Evolutionary conservation across 2,888 invertebrate genomes (phyloP), one percentile per base, ranked within the genome.

Genomic region (Zaprionus obscuricornis): DNA sequence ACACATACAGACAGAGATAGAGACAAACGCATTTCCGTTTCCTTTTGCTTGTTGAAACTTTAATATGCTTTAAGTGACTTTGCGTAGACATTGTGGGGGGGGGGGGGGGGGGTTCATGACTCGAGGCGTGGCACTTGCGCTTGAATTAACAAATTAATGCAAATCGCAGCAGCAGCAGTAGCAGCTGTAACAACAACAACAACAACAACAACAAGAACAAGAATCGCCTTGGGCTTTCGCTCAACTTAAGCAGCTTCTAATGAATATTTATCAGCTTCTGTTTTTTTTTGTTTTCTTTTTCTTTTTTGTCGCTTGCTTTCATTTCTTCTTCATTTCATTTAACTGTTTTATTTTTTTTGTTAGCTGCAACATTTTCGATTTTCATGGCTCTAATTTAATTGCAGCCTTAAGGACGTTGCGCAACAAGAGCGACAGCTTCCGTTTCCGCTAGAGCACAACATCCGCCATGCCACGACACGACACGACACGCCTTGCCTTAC

Each of bases 81-180:
- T 22, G 13, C 47, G 47, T 54, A 13, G 6, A 24, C 22, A 8
- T 7, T n/a, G 13, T n/a, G n/a, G n/a, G n/a, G n/a, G 17, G 20
- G 34, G 6, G 5, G 27, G 17, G 14, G 14, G 13, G 34, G 10
- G 8, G 36, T 37, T 10, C 8, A 22, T 14, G n/a, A 27, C 10
- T 11, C 14, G 17, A 14, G 73, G 75, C 76, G 68, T 71, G 76
- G 60, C 58, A 62, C 31, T 75, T 64, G 66, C 82, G 84, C 82
- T 84, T 86, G 82, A 84, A 81, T 86, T 86, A 84, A 86, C 82
- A 86, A 82, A 82, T 82, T 82, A 82, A 82, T 86, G 85, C 85
- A 84, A 84, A 84, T 86, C 59, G 62, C 50, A n/a, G n/a, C n/a
- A n/a, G n/a, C n/a, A n/a, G n/a, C n/a, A n/a, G n/a, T n/a, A n/a